Base-by-base conservation (phyloP, 2,797 vertebrate species). In the Ctenopoma kingsleyae region DNA sequence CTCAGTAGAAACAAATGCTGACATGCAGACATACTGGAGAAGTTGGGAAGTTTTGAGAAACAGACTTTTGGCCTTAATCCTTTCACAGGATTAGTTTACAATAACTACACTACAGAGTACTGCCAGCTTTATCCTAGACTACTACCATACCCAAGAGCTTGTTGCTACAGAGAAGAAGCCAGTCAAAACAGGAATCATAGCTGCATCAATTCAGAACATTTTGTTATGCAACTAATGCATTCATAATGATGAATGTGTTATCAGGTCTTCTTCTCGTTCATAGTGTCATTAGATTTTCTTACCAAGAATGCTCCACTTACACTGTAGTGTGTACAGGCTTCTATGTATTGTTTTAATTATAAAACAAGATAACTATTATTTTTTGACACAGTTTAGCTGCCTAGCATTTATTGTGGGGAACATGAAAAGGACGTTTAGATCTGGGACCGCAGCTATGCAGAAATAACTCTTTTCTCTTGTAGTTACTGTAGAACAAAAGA, bases 81-180 rank as follows among this genome's bases (percentile, higher is more conserved):
- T 53, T 61, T 49, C 19, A 11, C 15, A 1, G 27, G 38, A 52
- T 40, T 59, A 59, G 19, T 32, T 30, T 19, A 62, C n/a, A 15
- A 22, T 38, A 44, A 38, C n/a, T 55, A n/a, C 44, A 66, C 12
- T 7, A 4, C 12, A 55, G 20, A 65, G 3, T 16, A 36, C 19
- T 44, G 38, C 22, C 49, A 44, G 30, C 12, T 4, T 55, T 56
- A 50, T 55, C 56, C 61, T 16, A 19, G 65, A 61, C n/a, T 32
- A 20, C 8, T 20, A 9, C 17, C 10, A 35, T 10, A 65, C 36
- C 32, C 48, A 41, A 58, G 11, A 48, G 22, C 5, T 38, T 56
- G 30, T 61, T 66, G 22, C 48, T 51, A 17, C 58, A 40, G 27
- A 62, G 43, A 75, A 63, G 20, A 74, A 30, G 8, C 36, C 25